Conservation (phyloP, 2,888 invertebrate genomes). For the Hirtodrosophila alboralis region DNA sequence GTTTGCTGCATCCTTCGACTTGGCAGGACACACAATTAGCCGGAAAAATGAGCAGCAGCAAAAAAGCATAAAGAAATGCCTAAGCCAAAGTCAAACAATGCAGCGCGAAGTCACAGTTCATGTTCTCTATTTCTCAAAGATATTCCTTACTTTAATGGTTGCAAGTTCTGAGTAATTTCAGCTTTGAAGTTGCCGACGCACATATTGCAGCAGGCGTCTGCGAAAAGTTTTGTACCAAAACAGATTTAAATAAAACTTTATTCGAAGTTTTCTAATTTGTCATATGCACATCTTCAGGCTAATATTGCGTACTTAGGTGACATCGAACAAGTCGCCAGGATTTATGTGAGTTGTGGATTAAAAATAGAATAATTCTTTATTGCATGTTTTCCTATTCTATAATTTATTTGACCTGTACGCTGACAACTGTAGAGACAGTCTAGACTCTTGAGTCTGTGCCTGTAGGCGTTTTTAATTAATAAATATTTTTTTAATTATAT, state of each 20-base stretch:
- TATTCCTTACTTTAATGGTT: slow-evolving; percentile 5
- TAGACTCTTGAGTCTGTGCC: not conserved
- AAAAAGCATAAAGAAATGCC: slow-evolving; percentile 39
- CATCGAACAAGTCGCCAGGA: slow-evolving; percentile 32
- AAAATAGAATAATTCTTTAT: slow-evolving; percentile 1
- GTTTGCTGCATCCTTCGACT: slow-evolving; percentile 30
- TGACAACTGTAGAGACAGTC: not conserved
- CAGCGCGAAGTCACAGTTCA: slow-evolving; percentile 52
- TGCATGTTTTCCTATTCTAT: not conserved
- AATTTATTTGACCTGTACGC: no score
- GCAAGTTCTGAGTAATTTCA: slow-evolving; percentile 5
- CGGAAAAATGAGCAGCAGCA: slow-evolving; percentile 63
- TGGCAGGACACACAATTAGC: slow-evolving; percentile 70
- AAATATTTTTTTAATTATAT: not conserved
- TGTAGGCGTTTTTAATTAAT: not conserved
- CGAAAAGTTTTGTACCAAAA: slow-evolving; percentile 50
- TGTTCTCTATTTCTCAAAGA: slow-evolving; percentile 11
- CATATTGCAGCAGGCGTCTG: slow-evolving; percentile 5
- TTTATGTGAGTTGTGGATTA: slow-evolving; percentile 10
- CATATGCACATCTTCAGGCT: slow-evolving; percentile 68
- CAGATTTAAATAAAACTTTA: slow-evolving; percentile 52
- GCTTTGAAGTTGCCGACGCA: not conserved
- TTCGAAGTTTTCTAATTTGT: slow-evolving; percentile 68
- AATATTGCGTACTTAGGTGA: slow-evolving; percentile 49
- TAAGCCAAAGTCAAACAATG: slow-evolving; percentile 69